phyloP scores from a whole-genome alignment of 2,797 vertebrate species.

The Sciurus vulgaris region DNA sequence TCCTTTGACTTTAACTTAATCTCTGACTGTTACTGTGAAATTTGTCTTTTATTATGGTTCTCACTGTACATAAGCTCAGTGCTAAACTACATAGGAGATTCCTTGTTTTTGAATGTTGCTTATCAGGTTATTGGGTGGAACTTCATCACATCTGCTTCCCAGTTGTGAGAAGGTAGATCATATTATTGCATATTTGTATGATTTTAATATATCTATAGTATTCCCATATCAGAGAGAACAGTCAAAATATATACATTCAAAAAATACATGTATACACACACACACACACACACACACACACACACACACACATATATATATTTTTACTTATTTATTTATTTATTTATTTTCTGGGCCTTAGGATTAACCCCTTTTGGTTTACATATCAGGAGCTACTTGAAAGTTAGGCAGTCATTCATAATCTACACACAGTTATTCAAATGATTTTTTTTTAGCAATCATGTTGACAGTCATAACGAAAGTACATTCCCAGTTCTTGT shows the following conservation, averaged over 20 bases:
- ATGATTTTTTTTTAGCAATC: not conserved
- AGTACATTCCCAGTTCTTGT: not conserved
- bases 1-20: not conserved
- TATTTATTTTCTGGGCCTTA: not conserved
- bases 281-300: no score
- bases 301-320: no score
- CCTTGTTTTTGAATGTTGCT: not conserved
- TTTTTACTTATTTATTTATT: no score
- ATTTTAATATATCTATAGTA: not conserved
- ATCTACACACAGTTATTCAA: not conserved
- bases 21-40: not conserved
- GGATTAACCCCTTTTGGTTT: not conserved
- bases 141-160: not conserved
- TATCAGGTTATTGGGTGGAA: not conserved
- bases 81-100: not conserved
- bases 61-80: not conserved
- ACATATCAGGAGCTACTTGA: not conserved
- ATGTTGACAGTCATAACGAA: not conserved
- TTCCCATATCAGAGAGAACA: no score
- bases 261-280: no score
- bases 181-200: not conserved
- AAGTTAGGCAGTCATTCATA: not conserved
- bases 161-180: not conserved
- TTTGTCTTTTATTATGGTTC: not conserved
- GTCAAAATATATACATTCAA: no score